Percentiles rank a stretch among this genome's conserved stretches.
Conservation (phyloP, 2,888 invertebrate species). For the Heliconius sara region DNA sequence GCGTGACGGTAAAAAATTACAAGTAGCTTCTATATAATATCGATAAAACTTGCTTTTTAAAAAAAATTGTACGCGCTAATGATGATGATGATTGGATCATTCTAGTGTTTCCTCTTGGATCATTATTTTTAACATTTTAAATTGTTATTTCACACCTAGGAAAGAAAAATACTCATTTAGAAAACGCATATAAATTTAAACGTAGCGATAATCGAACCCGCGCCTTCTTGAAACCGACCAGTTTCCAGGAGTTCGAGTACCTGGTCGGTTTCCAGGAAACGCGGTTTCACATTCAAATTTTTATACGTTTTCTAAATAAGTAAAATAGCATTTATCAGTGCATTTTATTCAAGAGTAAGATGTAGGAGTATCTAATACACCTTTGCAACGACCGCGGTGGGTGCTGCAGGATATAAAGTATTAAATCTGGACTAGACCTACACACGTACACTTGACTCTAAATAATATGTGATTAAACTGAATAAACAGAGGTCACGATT, state of each 20-base stretch:
- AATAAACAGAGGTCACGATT: conserved; percentile 11
- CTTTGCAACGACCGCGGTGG: conserved; percentile 64
- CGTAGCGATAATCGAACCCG: too few species aligned
- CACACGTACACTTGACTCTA: conserved; percentile 55
- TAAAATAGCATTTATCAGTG: conserved; percentile 41
- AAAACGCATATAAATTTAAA: too few species aligned
- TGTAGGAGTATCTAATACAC: conserved; percentile 71
- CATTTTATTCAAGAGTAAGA: conserved; percentile 50
- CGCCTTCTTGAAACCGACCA: too few species aligned
- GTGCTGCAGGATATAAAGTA: conserved; percentile 53
- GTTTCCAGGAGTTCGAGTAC: too few species aligned
- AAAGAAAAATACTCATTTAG: too few species aligned
- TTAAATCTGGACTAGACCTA: conserved; percentile 64
- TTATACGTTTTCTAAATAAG: too few species aligned
- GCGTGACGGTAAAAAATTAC: not conserved
- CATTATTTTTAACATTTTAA: not conserved
- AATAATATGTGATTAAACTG: conserved; percentile 2
- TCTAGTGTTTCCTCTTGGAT: conserved; percentile 5
- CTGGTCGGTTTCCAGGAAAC: too few species aligned
- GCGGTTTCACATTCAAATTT: too few species aligned
- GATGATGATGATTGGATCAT: conserved; percentile 12
- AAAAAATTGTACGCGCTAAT: conserved; percentile 1
- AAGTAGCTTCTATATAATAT: not conserved
- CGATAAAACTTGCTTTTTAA: conserved; percentile 5
- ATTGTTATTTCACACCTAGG: too few species aligned